Conservation (phyloP, 2,113 vertebrate species). For the Pelecanus crispus region DNA sequence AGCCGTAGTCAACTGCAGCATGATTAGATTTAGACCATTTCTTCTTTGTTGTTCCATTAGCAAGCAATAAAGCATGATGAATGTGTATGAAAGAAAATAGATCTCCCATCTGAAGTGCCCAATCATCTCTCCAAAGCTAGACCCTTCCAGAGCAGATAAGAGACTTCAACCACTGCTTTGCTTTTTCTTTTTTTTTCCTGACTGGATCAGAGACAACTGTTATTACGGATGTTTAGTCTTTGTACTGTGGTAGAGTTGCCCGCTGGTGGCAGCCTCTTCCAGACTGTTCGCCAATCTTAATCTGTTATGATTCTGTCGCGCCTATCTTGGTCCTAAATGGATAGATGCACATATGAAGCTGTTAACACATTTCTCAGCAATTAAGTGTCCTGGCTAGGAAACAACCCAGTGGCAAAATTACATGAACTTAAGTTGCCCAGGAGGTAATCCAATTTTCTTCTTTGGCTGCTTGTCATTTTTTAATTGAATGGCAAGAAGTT, state of each 20-base stretch:
- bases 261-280: neutral
- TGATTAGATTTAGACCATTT: constrained; percentile 49
- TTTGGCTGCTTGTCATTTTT: constrained; percentile 19
- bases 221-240: neutral
- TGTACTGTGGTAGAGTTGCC: neutral
- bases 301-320: neutral
- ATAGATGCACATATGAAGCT: neutral
- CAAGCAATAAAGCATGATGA: constrained; percentile 13
- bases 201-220: neutral
- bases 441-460: constrained; percentile 11
- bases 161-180: neutral
- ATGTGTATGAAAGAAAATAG: neutral
- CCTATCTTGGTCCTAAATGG: neutral
- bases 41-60: constrained; percentile 9
- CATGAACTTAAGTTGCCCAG: neutral
- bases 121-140: neutral
- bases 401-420: neutral
- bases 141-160: neutral
- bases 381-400: constrained; percentile 9
- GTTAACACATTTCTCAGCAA: constrained; percentile 13
- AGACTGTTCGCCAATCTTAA: neutral
- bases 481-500: constrained; percentile 13
- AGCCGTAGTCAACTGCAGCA: neutral
- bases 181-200: neutral
- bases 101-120: neutral